Conservation (phyloP, 2,113 vertebrate genomes). For the Pseudonaja textilis region DNA sequence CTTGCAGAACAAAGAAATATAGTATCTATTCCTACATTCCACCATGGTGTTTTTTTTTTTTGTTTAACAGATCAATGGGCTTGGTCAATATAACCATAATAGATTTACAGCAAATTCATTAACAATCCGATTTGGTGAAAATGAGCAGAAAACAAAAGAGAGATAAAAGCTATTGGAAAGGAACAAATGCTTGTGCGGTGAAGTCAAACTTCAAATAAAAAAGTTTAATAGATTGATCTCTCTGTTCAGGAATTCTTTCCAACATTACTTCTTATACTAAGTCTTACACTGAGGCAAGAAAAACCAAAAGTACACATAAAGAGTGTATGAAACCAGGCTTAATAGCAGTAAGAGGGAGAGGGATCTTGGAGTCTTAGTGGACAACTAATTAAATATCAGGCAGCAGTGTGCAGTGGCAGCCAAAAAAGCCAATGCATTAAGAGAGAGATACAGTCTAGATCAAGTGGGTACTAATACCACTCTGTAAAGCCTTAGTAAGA, state of each 20-base stretch:
- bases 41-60: neutral
- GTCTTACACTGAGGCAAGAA: too few species aligned
- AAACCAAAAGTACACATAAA: too few species aligned
- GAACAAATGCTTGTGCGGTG: constrained; percentile 32
- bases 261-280: neutral
- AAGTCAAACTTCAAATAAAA: constrained; percentile 27
- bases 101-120: constrained; percentile 47
- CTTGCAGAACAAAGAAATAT: constrained; percentile 57
- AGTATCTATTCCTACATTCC: constrained; percentile 54
- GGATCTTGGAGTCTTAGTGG: too few species aligned
- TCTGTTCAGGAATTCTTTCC: neutral
- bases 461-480: too few species aligned
- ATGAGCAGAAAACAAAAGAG: neutral
- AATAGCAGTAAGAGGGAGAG: too few species aligned
- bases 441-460: too few species aligned
- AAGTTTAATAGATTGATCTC: neutral
- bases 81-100: constrained; percentile 38
- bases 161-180: constrained; percentile 24
- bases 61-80: constrained; percentile 53
- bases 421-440: too few species aligned
- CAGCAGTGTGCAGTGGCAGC: too few species aligned
- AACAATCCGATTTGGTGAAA: constrained; percentile 1
- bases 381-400: too few species aligned
- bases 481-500: too few species aligned
- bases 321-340: too few species aligned